Conservation (phyloP, 2,888 invertebrate genomes). For the Fabriciana adippe region DNA sequence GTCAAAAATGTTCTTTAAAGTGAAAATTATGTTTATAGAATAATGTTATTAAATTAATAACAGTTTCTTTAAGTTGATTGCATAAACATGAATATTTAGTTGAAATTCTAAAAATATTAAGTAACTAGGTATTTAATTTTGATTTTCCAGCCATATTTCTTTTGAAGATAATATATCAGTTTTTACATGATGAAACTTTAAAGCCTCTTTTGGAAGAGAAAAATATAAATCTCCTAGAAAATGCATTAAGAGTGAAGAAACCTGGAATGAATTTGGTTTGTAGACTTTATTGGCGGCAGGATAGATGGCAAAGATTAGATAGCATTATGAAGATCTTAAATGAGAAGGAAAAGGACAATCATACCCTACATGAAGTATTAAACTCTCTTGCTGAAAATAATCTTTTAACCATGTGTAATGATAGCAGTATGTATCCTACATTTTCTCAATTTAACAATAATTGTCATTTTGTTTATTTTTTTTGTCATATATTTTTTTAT, state of each 20-base stretch:
- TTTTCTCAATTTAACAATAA: neutral
- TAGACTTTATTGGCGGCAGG: conserved; percentile 66
- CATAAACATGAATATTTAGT: conserved; percentile 2
- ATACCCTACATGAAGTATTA: conserved; percentile 47
- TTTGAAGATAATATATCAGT: conserved; percentile 57
- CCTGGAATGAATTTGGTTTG: conserved; percentile 62
- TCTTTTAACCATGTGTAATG: conserved; percentile 46
- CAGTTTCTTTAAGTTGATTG: conserved; percentile 3
- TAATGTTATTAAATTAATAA: neutral
- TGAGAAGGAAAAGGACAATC: conserved; percentile 44
- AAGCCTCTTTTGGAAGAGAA: conserved; percentile 50
- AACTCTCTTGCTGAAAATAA: conserved; percentile 51
- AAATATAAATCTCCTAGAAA: conserved; percentile 50
- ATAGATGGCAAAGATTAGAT: conserved; percentile 59
- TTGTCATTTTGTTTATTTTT: neutral
- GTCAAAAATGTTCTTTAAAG: conserved; percentile 35
- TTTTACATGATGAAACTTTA: conserved; percentile 51
- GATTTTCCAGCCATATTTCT: conserved; percentile 61
- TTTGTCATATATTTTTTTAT: neutral
- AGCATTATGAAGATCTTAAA: conserved; percentile 49
- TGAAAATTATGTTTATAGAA: no score
- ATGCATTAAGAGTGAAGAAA: conserved; percentile 49
- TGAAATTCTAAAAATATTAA: neutral
- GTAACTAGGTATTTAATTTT: neutral
- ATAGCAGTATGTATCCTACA: conserved; percentile 40